Evolutionary conservation across 2,888 invertebrate species (phyloP).

Genomic region (Erebia ligea): DNA sequence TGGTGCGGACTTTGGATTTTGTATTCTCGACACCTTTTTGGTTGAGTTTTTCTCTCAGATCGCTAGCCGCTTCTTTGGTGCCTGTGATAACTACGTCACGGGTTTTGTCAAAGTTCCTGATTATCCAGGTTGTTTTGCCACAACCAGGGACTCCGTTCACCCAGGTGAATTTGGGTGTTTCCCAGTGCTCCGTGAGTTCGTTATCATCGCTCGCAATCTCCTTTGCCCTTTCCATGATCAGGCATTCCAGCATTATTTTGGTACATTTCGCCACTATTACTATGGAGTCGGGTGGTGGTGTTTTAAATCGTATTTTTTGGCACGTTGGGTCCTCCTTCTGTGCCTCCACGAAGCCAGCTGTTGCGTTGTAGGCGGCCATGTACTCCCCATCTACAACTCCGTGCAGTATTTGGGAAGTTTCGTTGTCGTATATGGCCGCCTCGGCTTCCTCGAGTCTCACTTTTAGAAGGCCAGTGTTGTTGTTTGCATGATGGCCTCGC

Average conservation of each 20-base stretch:
- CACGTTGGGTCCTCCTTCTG: neutral
- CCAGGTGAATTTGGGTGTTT: neutral
- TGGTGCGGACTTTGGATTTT: neutral
- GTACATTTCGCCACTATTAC: neutral
- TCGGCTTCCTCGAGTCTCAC: too few relatives aligned
- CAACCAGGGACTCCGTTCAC: conserved; percentile 7
- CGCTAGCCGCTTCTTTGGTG: neutral
- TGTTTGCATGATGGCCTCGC: too few relatives aligned
- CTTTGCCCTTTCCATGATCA: neutral
- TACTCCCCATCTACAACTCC: neutral
- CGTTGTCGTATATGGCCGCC: too few relatives aligned
- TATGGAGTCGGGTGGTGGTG: neutral
- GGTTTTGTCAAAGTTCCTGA: too few relatives aligned
- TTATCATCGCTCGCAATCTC: neutral
- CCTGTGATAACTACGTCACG: too few relatives aligned
- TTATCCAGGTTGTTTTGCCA: neutral
- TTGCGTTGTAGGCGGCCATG: neutral
- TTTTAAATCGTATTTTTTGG: neutral
- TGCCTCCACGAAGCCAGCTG: neutral
- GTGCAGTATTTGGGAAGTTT: neutral
- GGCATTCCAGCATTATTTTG: neutral
- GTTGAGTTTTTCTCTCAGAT: too few relatives aligned
- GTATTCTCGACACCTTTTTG: neutral
- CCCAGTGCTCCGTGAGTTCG: neutral
- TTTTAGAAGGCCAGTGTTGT: too few relatives aligned